Evolutionary conservation across 2,797 vertebrate genomes (phyloP).

Genomic region (Clarias platycephalus): DNA sequence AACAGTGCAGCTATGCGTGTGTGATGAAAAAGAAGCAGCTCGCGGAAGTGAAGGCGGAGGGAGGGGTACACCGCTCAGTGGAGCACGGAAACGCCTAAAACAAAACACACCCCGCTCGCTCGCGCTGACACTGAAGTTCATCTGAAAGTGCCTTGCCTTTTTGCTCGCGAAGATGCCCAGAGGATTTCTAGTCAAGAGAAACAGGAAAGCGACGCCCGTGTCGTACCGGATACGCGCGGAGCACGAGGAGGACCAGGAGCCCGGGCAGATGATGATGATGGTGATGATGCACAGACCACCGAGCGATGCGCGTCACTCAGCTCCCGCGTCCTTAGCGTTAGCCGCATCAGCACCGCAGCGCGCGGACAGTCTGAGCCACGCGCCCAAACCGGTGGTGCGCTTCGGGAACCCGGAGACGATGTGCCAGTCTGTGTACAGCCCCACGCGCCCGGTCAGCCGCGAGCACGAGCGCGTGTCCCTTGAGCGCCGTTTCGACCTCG

Average conservation of each 20-base stretch:
- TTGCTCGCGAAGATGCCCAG: constrained; percentile 79
- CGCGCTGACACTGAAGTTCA: background rate
- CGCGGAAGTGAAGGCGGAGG: constrained; percentile 42
- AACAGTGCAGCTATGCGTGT: constrained; percentile 71
- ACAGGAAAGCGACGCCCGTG: constrained; percentile 78
- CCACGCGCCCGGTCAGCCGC: constrained; percentile 84
- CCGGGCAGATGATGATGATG: background rate
- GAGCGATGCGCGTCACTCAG: constrained; percentile 1
- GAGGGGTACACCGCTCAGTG: constrained; percentile 26
- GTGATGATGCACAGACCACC: background rate
- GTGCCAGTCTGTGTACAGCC: constrained; percentile 81
- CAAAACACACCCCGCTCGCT: background rate
- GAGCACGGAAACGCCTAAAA: constrained; percentile 48
- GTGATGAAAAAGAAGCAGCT: constrained; percentile 61
- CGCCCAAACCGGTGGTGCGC: constrained; percentile 67
- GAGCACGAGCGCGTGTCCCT: constrained; percentile 79
- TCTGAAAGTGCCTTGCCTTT: constrained; percentile 64
- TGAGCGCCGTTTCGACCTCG: constrained; percentile 80
- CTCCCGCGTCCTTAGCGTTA: background rate
- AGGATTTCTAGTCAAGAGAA: constrained; percentile 90
- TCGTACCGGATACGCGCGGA: constrained; percentile 85
- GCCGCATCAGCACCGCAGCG: constrained; percentile 57
- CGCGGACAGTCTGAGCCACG: constrained; percentile 56
- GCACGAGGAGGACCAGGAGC: constrained; percentile 74
- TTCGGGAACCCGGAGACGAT: constrained; percentile 84